phyloP scores from a whole-genome alignment of 2,113 vertebrate genomes.

The Labeo rohita region DNA sequence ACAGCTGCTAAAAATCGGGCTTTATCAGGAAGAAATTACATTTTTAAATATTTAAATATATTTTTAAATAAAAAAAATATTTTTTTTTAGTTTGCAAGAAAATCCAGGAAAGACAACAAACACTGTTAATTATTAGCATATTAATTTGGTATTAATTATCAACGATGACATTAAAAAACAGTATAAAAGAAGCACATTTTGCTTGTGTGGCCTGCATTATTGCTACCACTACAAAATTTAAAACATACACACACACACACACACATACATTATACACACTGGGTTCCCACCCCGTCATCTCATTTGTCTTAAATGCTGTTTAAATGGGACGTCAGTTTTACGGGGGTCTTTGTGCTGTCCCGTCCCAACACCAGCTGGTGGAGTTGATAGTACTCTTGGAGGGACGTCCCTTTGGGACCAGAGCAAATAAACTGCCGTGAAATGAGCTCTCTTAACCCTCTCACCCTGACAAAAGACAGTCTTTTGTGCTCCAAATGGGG shows the following conservation, averaged over 20 bases:
- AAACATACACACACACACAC: neutral
- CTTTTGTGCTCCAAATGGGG: constrained; percentile 54
- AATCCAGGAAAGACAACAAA: neutral
- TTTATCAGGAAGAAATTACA: neutral
- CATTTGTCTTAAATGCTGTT: constrained; percentile 54
- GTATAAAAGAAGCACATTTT: neutral
- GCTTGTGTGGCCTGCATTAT: neutral
- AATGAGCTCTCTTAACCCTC: constrained; percentile 79
- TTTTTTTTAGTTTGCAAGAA: neutral
- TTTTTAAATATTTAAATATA: neutral
- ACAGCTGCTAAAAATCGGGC: no score
- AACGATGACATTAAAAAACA: neutral
- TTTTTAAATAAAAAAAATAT: no score
- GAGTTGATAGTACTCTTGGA: constrained; percentile 72
- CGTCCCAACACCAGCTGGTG: constrained; percentile 69
- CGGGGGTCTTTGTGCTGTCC: constrained; percentile 30
- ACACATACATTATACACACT: neutral
- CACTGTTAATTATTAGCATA: neutral
- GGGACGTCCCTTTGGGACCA: constrained; percentile 68
- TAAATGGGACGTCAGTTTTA: constrained; percentile 47
- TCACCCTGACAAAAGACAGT: constrained; percentile 60
- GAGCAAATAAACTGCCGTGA: constrained; percentile 76
- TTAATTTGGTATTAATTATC: neutral
- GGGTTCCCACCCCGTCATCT: neutral
- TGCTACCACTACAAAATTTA: neutral